Conservation (phyloP, 2,797 vertebrate species). For the Fringilla coelebs region DNA sequence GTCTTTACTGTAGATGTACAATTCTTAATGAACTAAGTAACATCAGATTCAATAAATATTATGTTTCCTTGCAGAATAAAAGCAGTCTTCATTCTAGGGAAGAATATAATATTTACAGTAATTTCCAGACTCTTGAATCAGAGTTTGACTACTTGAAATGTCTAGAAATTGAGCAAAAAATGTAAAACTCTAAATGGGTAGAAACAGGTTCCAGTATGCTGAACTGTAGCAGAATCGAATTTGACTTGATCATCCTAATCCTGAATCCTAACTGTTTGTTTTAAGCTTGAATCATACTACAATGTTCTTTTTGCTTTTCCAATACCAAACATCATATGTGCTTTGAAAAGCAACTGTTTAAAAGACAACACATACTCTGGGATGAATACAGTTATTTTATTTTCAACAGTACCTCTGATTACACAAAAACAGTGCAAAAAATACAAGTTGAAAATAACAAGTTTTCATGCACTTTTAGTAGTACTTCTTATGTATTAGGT, state of each 20-base stretch:
- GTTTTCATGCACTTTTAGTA: not conserved
- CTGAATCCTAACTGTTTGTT: not conserved
- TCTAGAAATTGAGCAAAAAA: conserved; percentile 95
- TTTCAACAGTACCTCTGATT: not conserved
- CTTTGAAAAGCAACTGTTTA: not conserved
- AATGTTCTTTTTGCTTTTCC: not conserved
- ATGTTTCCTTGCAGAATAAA: conserved; percentile 81
- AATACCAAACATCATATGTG: not conserved
- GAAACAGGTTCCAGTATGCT: not conserved
- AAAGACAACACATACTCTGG: not conserved
- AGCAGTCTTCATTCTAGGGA: conserved; percentile 87
- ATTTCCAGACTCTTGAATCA: conserved; percentile 93
- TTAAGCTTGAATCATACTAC: not conserved
- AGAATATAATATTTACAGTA: conserved; percentile 94
- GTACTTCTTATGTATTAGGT: not conserved
- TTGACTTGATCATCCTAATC: not conserved
- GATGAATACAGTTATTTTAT: not conserved
- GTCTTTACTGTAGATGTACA: not conserved
- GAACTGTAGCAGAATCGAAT: not conserved
- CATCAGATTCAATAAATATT: not conserved
- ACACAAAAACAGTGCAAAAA: not conserved
- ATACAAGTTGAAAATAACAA: not conserved
- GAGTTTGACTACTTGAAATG: conserved; percentile 97
- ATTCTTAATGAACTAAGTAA: not conserved
- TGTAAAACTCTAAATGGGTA: not conserved